Evolutionary conservation across 2,888 invertebrate species (phyloP).

Genomic region (Bhutanitis thaidina): DNA sequence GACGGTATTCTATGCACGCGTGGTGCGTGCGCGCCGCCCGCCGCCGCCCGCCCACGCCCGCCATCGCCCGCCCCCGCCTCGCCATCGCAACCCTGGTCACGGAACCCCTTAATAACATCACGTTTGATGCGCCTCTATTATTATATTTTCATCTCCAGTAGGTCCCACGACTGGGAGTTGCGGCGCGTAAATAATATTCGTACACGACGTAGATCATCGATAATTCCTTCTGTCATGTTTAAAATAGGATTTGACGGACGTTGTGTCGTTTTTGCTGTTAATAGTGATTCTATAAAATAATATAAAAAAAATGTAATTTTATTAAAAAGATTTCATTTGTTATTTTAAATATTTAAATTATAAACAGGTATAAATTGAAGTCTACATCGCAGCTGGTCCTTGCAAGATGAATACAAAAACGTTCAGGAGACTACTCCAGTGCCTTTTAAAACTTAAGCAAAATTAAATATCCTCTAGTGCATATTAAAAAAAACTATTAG

Average conservation of each 20-base stretch:
- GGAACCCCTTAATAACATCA: slow-evolving; percentile 77
- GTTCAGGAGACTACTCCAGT: too few relatives aligned
- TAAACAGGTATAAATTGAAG: too few relatives aligned
- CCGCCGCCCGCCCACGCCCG: slow-evolving; percentile 21
- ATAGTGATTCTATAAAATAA: neutral
- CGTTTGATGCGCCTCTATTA: slow-evolving; percentile 80
- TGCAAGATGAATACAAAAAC: too few relatives aligned
- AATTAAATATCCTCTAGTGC: too few relatives aligned
- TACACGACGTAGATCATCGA: slow-evolving; percentile 40
- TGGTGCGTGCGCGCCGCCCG: slow-evolving; percentile 58
- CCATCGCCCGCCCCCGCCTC: slow-evolving; percentile 29
- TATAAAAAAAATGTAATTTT: too few relatives aligned
- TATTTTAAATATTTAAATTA: too few relatives aligned
- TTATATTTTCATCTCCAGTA: slow-evolving; percentile 76
- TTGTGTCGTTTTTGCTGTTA: slow-evolving; percentile 7
- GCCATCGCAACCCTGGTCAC: slow-evolving; percentile 64
- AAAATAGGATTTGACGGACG: slow-evolving; percentile 25
- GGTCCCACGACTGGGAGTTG: slow-evolving; percentile 68
- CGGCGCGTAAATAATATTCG: slow-evolving; percentile 45
- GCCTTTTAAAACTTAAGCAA: too few relatives aligned
- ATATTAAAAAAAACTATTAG: too few relatives aligned
- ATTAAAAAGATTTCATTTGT: too few relatives aligned
- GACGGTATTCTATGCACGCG: slow-evolving; percentile 62
- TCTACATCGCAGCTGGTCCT: too few relatives aligned
- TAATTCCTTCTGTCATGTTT: slow-evolving; percentile 41